A percentile compares a stretch with the other conserved stretches of the same genome.
Evolutionary conservation across 2,113 vertebrate genomes (phyloP).

Genomic region (Tragulus kanchil): DNA sequence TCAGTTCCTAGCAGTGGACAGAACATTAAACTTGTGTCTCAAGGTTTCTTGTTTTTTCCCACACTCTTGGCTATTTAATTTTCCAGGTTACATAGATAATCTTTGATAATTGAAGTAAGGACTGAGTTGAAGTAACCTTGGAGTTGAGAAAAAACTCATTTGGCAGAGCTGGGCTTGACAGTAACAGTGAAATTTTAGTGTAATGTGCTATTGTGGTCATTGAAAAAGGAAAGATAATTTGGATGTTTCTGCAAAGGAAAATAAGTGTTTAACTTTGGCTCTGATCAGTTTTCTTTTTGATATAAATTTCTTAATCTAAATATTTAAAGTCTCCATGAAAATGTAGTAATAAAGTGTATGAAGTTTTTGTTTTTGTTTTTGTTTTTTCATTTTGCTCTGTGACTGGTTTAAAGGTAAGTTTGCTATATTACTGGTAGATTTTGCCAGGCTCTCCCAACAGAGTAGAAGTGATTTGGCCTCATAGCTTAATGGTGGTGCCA

Average conservation of each 20-base stretch:
- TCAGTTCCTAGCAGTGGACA: slow-evolving; percentile 36
- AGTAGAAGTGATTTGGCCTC: slow-evolving; percentile 88
- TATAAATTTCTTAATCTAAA: not conserved
- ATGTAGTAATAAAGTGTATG: slow-evolving; percentile 68
- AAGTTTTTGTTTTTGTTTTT: slow-evolving; percentile 37
- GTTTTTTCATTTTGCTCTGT: slow-evolving; percentile 75
- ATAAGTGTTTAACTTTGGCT: slow-evolving; percentile 64
- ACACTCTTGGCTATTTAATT: slow-evolving; percentile 70
- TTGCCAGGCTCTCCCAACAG: slow-evolving; percentile 91
- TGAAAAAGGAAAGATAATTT: slow-evolving; percentile 68
- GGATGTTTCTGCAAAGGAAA: slow-evolving; percentile 70
- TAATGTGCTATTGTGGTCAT: slow-evolving; percentile 81
- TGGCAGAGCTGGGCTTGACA: slow-evolving; percentile 77
- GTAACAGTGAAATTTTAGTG: slow-evolving; percentile 86
- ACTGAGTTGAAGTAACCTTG: slow-evolving; percentile 77
- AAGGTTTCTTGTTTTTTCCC: slow-evolving; percentile 75
- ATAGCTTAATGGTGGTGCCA: slow-evolving; percentile 51
- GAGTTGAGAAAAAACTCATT: slow-evolving; percentile 70
- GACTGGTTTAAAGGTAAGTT: slow-evolving; percentile 89
- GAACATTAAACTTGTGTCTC: slow-evolving; percentile 65
- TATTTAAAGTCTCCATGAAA: slow-evolving; percentile 55
- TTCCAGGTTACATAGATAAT: slow-evolving; percentile 71
- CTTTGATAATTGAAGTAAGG: slow-evolving; percentile 46
- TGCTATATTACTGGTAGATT: slow-evolving; percentile 80
- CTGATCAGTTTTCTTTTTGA: slow-evolving; percentile 9